phyloP scores from a whole-genome alignment of 1,140 invertebrate genomes.

The Heliconius hermathena region DNA sequence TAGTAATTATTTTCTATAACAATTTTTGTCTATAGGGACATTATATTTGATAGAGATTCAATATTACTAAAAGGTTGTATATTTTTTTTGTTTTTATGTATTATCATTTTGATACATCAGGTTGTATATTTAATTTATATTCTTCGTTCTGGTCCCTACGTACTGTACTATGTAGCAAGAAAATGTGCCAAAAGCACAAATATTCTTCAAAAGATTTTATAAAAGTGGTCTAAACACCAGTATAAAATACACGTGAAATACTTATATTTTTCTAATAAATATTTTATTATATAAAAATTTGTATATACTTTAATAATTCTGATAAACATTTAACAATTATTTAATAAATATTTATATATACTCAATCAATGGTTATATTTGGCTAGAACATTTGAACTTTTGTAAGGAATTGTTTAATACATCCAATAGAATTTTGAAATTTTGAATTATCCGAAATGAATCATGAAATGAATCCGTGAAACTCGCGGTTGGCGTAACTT shows the following conservation, averaged over 20 bases:
- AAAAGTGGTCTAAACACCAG: constrained; percentile 4
- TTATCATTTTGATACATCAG: background rate
- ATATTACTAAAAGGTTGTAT: background rate
- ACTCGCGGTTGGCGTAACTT: background rate
- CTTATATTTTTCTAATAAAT: background rate
- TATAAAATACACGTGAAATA: constrained; percentile 13
- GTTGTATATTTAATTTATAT: background rate
- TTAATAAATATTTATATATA: constrained; percentile 10
- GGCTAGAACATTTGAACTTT: constrained; percentile 4
- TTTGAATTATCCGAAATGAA: background rate
- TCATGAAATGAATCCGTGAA: too few relatives aligned
- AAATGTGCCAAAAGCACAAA: constrained; percentile 7
- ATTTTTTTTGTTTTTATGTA: background rate
- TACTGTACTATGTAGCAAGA: constrained; percentile 2
- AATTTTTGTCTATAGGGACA: constrained; percentile 5
- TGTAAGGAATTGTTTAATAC: background rate
- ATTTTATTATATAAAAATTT: background rate
- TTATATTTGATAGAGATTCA: background rate
- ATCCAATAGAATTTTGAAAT: background rate
- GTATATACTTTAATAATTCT: constrained; percentile 3
- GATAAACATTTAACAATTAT: constrained; percentile 3
- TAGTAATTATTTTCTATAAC: background rate
- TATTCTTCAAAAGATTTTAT: background rate
- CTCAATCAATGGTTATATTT: constrained; percentile 2
- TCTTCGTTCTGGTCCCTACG: constrained; percentile 6